phyloP scores from a whole-genome alignment of 1,140 invertebrate species.

The Notospermus geniculatus region DNA sequence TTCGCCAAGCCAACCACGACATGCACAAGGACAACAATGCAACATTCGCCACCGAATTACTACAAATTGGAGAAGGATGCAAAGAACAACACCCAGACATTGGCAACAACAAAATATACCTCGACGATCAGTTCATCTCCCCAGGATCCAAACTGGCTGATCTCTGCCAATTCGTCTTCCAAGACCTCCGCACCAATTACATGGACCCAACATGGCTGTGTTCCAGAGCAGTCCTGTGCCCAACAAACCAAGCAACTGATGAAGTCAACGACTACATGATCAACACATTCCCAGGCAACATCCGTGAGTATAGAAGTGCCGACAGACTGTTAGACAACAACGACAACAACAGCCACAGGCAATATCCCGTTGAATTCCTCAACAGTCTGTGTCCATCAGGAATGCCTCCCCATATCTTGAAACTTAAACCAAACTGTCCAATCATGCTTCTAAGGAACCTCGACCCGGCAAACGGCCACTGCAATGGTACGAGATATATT shows the following conservation, averaged over 20 bases:
- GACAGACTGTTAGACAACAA: neutral
- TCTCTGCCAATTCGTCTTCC: conserved; percentile 48
- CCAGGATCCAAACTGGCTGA: conserved; percentile 20
- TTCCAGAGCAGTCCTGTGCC: conserved; percentile 4
- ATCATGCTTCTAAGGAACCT: conserved; percentile 42
- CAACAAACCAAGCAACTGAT: neutral
- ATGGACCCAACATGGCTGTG: conserved; percentile 3
- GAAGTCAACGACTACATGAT: neutral
- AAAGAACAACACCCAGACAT: neutral
- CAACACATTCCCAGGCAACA: neutral
- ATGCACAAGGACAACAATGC: conserved; percentile 9
- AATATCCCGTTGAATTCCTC: conserved; percentile 5
- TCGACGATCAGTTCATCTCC: conserved; percentile 9
- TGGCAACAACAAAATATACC: conserved; percentile 13
- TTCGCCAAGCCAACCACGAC: conserved; percentile 2
- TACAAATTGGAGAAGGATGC: neutral
- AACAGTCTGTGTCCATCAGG: neutral
- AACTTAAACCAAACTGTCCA: neutral
- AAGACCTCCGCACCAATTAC: conserved; percentile 21
- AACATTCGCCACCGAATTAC: neutral
- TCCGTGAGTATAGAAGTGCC: neutral
- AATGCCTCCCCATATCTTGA: neutral
- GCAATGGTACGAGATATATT: conserved; percentile 15
- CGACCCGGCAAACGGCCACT: conserved; percentile 42
- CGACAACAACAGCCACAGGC: neutral